A percentile compares a stretch with the other conserved stretches of the same genome.
These are phyloP conservation scores for Drosophila orena DNA, from an alignment of 1,140 invertebrate species.

Conservation along the genomic window DNA sequence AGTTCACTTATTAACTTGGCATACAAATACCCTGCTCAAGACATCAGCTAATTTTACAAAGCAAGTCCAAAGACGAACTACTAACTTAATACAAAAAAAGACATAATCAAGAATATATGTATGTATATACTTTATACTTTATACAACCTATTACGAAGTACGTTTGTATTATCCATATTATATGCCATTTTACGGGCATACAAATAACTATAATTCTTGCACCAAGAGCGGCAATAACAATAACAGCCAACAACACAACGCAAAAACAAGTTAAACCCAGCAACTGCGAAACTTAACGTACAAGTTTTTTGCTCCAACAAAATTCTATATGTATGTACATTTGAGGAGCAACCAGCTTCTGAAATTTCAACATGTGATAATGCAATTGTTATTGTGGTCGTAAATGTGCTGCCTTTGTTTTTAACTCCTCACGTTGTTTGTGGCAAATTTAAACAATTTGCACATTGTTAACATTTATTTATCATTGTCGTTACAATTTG, in stretches of 20 bases:
- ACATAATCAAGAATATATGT: no score
- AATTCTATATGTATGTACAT: slow-evolving; percentile 4
- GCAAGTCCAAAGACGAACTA: neutral
- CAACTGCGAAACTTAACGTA: slow-evolving; percentile 8
- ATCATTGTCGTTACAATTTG: slow-evolving; percentile 18
- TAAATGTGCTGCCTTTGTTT: slow-evolving; percentile 54
- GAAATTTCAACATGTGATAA: slow-evolving; percentile 40
- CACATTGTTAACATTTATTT: slow-evolving; percentile 45
- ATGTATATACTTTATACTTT: no score
- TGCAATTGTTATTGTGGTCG: slow-evolving; percentile 69
- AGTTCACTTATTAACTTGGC: no score
- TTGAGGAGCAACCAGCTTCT: neutral
- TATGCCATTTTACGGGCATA: no score
- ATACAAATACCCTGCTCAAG: no score
- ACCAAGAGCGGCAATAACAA: slow-evolving; percentile 18
- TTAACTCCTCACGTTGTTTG: slow-evolving; percentile 35
- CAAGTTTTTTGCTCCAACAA: slow-evolving; percentile 11
- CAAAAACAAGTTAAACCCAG: slow-evolving; percentile 8
- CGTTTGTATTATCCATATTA: no score
- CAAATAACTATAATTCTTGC: slow-evolving; percentile 14
- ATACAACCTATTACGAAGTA: no score
- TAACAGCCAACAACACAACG: slow-evolving; percentile 2
- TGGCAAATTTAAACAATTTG: slow-evolving; percentile 40
- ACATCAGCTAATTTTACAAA: neutral
- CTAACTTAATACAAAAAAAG: no score